phyloP scores from a whole-genome alignment of 2,888 invertebrate species.

The Ochropacha duplaris region DNA sequence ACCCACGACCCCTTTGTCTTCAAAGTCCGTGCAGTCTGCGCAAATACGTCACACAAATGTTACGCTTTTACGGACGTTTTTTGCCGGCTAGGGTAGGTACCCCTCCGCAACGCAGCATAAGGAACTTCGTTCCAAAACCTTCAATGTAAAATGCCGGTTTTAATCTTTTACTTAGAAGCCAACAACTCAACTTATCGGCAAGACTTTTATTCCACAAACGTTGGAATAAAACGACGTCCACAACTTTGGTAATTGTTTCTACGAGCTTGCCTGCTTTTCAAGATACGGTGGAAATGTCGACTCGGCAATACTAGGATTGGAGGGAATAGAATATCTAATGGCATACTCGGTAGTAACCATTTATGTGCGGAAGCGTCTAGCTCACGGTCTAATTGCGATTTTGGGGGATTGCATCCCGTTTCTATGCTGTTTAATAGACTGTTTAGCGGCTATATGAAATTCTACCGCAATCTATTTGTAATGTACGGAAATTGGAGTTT shows the following conservation, averaged over 20 bases:
- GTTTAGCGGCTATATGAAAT: not conserved
- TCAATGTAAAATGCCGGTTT: not conserved
- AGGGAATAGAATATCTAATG: constrained; percentile 29
- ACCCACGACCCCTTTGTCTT: no score
- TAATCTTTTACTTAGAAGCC: not conserved
- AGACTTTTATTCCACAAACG: constrained; percentile 13
- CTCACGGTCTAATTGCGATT: constrained; percentile 32
- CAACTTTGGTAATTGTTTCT: constrained; percentile 38
- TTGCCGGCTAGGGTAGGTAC: no score
- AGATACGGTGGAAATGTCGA: constrained; percentile 39
- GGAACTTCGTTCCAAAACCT: no score
- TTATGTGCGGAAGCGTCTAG: constrained; percentile 20
- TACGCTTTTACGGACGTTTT: no score
- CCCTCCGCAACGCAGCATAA: no score
- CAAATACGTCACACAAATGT: no score
- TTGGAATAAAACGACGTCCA: constrained; percentile 35
- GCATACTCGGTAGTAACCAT: not conserved
- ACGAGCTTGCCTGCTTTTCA: constrained; percentile 37
- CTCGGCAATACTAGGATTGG: constrained; percentile 26
- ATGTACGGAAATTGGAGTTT: not conserved
- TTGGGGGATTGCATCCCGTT: constrained; percentile 14
- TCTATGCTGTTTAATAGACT: constrained; percentile 5
- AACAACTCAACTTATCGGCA: not conserved
- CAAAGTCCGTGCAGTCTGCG: no score
- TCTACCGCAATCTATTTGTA: not conserved